Evolutionary conservation across 2,113 vertebrate species (phyloP).

Genomic region (Andinoacara biseriatus): DNA sequence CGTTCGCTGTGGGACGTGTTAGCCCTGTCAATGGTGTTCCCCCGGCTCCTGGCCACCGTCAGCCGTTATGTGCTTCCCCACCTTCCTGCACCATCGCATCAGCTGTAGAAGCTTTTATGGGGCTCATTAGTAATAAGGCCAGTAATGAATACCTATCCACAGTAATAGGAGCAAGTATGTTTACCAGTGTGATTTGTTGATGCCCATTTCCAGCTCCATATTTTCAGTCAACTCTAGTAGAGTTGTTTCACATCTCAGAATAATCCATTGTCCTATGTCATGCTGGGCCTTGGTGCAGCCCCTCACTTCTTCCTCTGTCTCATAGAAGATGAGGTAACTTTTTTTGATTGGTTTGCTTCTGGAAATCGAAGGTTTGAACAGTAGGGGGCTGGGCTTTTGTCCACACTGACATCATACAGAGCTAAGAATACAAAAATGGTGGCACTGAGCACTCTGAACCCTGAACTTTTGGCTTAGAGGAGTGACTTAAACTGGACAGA

Average conservation of each 20-base stretch:
- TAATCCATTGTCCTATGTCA: neutral
- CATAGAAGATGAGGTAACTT: neutral
- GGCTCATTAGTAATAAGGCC: neutral
- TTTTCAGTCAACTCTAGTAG: neutral
- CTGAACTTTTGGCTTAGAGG: too few relatives aligned
- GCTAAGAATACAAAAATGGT: too few relatives aligned
- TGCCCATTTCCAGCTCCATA: neutral
- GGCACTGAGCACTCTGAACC: too few relatives aligned
- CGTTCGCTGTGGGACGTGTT: neutral
- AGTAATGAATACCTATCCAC: neutral
- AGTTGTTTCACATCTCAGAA: neutral
- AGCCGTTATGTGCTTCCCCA: neutral
- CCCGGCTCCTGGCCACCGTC: neutral
- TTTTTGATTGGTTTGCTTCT: neutral
- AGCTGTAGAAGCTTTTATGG: neutral
- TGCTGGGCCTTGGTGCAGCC: neutral
- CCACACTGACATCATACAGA: neutral
- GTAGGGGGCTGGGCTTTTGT: neutral
- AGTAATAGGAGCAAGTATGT: neutral
- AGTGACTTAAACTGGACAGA: too few relatives aligned
- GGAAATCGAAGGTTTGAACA: neutral
- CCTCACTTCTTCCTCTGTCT: neutral
- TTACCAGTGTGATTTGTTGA: neutral
- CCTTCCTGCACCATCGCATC: neutral
- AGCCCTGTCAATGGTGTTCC: neutral